Base-by-base conservation (phyloP, 1,140 invertebrate species). In the Drosophila cardini region DNA sequence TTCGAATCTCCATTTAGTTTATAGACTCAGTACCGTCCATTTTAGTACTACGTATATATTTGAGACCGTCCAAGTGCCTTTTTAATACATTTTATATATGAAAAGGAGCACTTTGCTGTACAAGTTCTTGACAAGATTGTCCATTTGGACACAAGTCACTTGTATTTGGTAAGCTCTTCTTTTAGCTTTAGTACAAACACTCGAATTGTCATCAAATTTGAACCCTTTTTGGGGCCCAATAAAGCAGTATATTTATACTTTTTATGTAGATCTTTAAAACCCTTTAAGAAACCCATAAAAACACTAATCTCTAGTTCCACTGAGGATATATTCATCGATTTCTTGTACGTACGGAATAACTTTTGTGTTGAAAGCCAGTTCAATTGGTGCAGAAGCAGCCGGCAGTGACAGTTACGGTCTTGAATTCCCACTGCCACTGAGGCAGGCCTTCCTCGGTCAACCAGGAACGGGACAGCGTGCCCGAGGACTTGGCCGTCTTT, bases 301-400 rank as follows among this genome's bases (percentile, higher is more conserved):
- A 18, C 34, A 61, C 1, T 13, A 48, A 21, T 72, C 53, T 79
- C 67, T 83, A 79, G 77, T 63, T 71, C 36, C 72, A 67, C 36
- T 80, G 65, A 50, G 46, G 38, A 38, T 40, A 63, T 48, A 55
- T 43, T 13, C 3, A 0, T 3, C 13, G 13, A 6, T 11, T 5
- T 40, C 13, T 13, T 40, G 38, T 6, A 4, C 13, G 2, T 5
- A 13, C 11, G 42, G 61, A 9, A 40, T 43, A 16, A 50, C 21
- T 11, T 11, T n/a, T 10, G 11, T n/a, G 15, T 36, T 52, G 10
- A 18, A 21, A 1, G 38, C 4, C 9, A 2, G 15, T 3, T 72
- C 62, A 89, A 21, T 90, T 90, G 18, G 90, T 82, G 60, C 91
- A 92, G 53, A 91, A 91, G 64, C 91, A 92, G 26, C 91, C 91